A percentile compares a stretch with the other conserved stretches of the same genome.
phyloP scores from a whole-genome alignment of 2,113 vertebrate species.

The Mormyrus iriodes region DNA sequence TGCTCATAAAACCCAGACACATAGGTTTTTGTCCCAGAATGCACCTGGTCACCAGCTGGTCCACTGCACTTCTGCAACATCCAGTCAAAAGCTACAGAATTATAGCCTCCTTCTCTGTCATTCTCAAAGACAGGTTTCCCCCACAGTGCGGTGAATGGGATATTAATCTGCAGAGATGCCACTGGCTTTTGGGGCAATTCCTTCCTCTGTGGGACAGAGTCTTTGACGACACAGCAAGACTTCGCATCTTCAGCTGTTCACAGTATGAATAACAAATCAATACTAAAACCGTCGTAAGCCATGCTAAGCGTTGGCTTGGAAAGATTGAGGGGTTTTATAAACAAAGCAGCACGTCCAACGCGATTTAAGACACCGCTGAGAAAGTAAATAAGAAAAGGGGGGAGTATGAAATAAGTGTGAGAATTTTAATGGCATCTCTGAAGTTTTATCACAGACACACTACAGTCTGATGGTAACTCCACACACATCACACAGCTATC shows the following conservation, averaged over 20 bases:
- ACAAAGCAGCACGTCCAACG: conserved; percentile 18
- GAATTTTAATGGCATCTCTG: not conserved
- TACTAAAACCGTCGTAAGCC: conserved; percentile 20
- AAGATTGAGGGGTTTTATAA: conserved; percentile 19
- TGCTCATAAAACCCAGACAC: not conserved
- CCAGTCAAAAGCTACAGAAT: not conserved
- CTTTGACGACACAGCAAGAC: conserved; percentile 30
- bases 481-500: not conserved
- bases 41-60: not conserved
- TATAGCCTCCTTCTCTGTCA: not conserved
- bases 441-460: not conserved
- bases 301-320: conserved; percentile 30
- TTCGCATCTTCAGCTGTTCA: conserved; percentile 35
- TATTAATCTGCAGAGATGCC: not conserved
- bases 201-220: not conserved
- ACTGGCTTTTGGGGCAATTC: not conserved
- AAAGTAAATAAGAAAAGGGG: conserved; percentile 11
- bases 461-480: not conserved
- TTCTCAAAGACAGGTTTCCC: conserved; percentile 13
- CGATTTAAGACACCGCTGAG: conserved; percentile 15
- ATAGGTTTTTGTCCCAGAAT: not conserved
- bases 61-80: not conserved
- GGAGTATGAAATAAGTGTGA: conserved; percentile 3
- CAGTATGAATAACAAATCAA: conserved; percentile 31
- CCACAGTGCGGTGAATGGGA: not conserved